Conservation (phyloP, 2,797 vertebrate genomes). For the Ciconia nigra region DNA sequence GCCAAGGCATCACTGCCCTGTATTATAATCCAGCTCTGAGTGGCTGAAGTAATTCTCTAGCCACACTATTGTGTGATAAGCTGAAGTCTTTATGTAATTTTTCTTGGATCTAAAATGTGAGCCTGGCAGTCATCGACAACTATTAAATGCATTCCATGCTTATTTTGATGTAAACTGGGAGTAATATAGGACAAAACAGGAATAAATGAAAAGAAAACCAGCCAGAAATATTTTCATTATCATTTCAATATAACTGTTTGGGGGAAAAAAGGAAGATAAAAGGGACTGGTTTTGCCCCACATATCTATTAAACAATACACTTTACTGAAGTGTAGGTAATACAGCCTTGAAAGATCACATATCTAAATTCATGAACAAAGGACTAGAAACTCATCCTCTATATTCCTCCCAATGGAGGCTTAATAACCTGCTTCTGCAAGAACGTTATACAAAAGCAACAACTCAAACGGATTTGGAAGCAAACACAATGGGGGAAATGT, state of each 20-base stretch:
- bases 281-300: background rate
- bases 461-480: conserved; percentile 24
- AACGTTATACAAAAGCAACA: conserved; percentile 9
- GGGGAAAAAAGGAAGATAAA: background rate
- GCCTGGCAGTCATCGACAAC: background rate
- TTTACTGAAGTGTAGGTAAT: background rate
- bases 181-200: background rate
- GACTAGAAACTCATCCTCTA: background rate
- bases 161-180: background rate
- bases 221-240: background rate
- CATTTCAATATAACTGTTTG: background rate
- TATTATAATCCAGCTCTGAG: background rate
- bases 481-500: conserved; percentile 37
- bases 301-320: background rate
- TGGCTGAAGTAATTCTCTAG: background rate
- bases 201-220: background rate
- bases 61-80: background rate
- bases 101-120: background rate
- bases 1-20: background rate
- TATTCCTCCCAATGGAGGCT: conserved; percentile 18
- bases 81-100: background rate
- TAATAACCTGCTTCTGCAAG: conserved; percentile 29
- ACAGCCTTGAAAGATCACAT: background rate
- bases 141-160: background rate
- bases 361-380: background rate